phyloP scores from a whole-genome alignment of 2,888 invertebrate species.

The Mesorhabditis spiculigera region DNA sequence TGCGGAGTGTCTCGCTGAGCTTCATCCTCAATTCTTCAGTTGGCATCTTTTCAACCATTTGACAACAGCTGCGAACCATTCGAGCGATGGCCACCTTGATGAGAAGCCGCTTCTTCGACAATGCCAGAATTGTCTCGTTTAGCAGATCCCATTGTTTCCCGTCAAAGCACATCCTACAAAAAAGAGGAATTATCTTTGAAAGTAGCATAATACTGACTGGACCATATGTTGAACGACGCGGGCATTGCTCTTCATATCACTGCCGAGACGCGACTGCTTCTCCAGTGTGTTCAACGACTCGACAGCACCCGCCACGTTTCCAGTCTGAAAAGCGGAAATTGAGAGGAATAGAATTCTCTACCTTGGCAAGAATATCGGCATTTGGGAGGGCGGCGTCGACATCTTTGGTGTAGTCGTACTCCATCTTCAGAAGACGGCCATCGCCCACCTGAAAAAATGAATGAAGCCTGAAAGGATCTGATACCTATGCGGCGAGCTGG shows the following conservation, averaged over 20 bases:
- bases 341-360: constrained; percentile 12
- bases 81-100: constrained; percentile 70
- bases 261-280: constrained; percentile 79
- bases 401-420: constrained; percentile 86
- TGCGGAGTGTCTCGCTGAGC: constrained; percentile 87
- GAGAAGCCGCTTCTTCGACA: constrained; percentile 90
- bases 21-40: constrained; percentile 81
- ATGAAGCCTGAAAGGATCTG: constrained; percentile 11
- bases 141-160: constrained; percentile 86
- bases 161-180: constrained; percentile 68
- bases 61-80: constrained; percentile 48
- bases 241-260: constrained; percentile 90
- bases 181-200: not conserved
- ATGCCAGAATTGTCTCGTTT: constrained; percentile 67
- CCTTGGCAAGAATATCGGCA: constrained; percentile 78
- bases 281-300: constrained; percentile 86
- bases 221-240: constrained; percentile 87
- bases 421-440: constrained; percentile 72
- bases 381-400: constrained; percentile 92
- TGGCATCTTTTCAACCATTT: constrained; percentile 63
- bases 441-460: constrained; percentile 42
- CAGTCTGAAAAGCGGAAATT: constrained; percentile 63
- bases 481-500: constrained; percentile 39
- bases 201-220: not conserved
- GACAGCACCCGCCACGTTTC: constrained; percentile 86